These are phyloP conservation scores for Phania funesta DNA, from an alignment of 2,888 invertebrate species.

Conservation along the genomic window DNA sequence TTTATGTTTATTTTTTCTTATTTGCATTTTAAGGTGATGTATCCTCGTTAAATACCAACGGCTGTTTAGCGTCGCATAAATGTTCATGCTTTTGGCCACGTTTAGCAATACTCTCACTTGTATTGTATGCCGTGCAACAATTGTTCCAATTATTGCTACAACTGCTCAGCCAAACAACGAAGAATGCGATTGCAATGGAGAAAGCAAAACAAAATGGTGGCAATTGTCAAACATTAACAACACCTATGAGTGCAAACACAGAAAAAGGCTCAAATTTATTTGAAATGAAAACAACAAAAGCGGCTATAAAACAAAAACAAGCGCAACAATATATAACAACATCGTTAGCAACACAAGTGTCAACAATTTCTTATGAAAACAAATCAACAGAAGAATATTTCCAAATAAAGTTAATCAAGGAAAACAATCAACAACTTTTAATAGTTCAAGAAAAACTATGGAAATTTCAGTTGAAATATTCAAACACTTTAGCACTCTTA, in stretches of 20 bases:
- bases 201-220: slow-evolving; percentile 30
- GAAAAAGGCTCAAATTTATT: slow-evolving; percentile 40
- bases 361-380: slow-evolving; percentile 57
- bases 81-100: slow-evolving; percentile 66
- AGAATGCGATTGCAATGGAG: neutral
- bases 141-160: slow-evolving; percentile 68
- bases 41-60: slow-evolving; percentile 69
- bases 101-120: slow-evolving; percentile 65
- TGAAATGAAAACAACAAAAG: slow-evolving; percentile 37
- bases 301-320: slow-evolving; percentile 38
- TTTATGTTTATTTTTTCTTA: slow-evolving; percentile 5
- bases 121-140: slow-evolving; percentile 66
- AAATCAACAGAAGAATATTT: slow-evolving; percentile 43
- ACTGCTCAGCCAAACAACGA: slow-evolving; percentile 61
- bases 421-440: slow-evolving; percentile 30
- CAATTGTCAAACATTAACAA: slow-evolving; percentile 42
- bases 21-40: slow-evolving; percentile 68
- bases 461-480: neutral
- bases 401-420: slow-evolving; percentile 55
- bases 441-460: neutral
- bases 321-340: slow-evolving; percentile 11
- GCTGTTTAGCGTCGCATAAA: slow-evolving; percentile 58
- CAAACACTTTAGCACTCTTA: slow-evolving; percentile 2
- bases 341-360: slow-evolving; percentile 32
- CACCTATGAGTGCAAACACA: slow-evolving; percentile 9